Evolutionary conservation across 2,797 vertebrate species (phyloP).

Genomic region (Scolopax bukidnonensis): DNA sequence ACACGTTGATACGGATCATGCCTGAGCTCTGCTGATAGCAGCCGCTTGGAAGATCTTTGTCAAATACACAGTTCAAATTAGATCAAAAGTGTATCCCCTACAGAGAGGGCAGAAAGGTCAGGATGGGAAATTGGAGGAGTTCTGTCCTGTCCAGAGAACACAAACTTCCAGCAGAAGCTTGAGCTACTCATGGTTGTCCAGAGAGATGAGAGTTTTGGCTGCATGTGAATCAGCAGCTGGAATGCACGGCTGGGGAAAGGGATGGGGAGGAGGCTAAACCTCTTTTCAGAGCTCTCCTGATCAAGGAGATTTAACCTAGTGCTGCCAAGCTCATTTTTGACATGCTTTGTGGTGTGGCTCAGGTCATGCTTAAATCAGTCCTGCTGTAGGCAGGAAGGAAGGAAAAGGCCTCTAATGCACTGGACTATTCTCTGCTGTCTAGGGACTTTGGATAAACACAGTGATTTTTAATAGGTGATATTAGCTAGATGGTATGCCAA

Average conservation of each 20-base stretch:
- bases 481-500: background rate
- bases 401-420: background rate
- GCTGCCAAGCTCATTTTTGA: background rate
- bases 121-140: background rate
- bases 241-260: background rate
- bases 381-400: background rate
- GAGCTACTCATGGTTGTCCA: background rate
- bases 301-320: background rate
- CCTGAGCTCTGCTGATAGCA: background rate
- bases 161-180: background rate
- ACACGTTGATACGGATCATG: background rate
- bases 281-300: background rate
- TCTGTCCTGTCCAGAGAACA: background rate
- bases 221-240: background rate
- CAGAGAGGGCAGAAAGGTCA: background rate
- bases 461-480: background rate
- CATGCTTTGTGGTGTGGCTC: background rate
- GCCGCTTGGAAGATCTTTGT: background rate
- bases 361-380: background rate
- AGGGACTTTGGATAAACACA: background rate
- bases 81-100: background rate
- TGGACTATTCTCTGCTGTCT: background rate
- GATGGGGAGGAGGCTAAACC: background rate
- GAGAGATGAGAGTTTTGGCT: background rate
- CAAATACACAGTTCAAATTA: background rate